A percentile compares a stretch with the other conserved stretches of the same genome.
Conservation (phyloP, 1,140 invertebrate genomes). For the Drosophila asahinai region DNA sequence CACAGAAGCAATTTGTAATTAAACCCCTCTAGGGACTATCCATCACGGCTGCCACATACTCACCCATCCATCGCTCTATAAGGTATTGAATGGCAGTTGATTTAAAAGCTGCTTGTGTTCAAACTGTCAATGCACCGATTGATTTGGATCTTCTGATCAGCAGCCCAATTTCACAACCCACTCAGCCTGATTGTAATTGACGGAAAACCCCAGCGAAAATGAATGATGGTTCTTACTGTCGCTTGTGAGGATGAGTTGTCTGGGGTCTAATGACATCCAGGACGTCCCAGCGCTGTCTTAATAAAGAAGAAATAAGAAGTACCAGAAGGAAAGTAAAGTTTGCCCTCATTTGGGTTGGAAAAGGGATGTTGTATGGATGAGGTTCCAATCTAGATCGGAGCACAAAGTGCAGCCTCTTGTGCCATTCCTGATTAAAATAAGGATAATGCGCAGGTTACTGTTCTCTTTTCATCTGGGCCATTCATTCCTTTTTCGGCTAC, state of each 20-base stretch:
- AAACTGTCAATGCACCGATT: conserved; percentile 25
- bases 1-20: conserved; percentile 10
- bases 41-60: conserved; percentile 12
- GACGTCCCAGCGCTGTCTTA: conserved; percentile 49
- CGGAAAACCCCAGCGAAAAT: conserved; percentile 51
- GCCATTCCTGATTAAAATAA: conserved; percentile 70
- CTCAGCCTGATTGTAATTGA: conserved; percentile 41
- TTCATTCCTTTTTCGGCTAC: neutral
- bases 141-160: conserved; percentile 36
- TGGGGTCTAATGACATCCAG: conserved; percentile 71
- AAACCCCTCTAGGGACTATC: conserved; percentile 1
- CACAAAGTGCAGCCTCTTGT: conserved; percentile 46
- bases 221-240: conserved; percentile 61
- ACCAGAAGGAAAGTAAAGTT: neutral
- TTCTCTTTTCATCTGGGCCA: conserved; percentile 4
- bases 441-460: conserved; percentile 52
- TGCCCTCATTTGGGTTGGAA: conserved; percentile 32
- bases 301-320: conserved; percentile 23
- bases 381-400: conserved; percentile 61
- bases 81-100: conserved; percentile 24
- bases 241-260: neutral
- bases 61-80: conserved; percentile 8
- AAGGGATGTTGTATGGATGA: conserved; percentile 1
- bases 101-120: conserved; percentile 30
- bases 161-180: conserved; percentile 21